Conservation (phyloP, 2,113 vertebrate genomes). For the Myrmecobius fasciatus region DNA sequence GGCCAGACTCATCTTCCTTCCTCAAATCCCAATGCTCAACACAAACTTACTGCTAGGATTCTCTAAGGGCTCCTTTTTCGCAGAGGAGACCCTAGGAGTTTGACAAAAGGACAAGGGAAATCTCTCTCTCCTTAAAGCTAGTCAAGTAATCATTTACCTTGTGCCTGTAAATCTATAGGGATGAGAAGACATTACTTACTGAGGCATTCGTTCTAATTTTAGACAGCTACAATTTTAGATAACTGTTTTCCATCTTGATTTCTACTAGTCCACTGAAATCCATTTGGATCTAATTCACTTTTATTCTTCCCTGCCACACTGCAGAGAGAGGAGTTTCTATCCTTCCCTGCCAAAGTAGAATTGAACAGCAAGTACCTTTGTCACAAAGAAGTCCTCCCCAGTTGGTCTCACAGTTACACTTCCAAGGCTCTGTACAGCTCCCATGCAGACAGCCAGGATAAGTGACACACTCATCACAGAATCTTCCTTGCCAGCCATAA, state of each 20-base stretch:
- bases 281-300: background rate
- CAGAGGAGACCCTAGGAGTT: background rate
- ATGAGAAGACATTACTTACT: background rate
- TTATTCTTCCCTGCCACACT: background rate
- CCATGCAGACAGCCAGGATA: conserved; percentile 96
- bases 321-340: background rate
- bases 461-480: conserved; percentile 93
- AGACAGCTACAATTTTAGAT: background rate
- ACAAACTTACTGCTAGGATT: background rate
- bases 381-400: conserved; percentile 97
- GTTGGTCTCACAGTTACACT: conserved; percentile 97
- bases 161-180: background rate
- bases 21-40: background rate
- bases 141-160: background rate
- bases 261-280: background rate
- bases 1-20: background rate
- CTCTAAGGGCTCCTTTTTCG: background rate
- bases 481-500: conserved; percentile 95
- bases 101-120: background rate
- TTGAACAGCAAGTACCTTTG: conserved; percentile 88
- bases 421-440: conserved; percentile 93
- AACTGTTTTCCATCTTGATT: background rate
- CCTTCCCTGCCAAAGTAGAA: rapidly evolving
- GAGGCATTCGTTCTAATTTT: background rate
- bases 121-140: background rate